Evolutionary conservation across 2,888 invertebrate species (phyloP), one percentile per base, ranked within the genome.

Genomic region (Salpingus planirostris): DNA sequence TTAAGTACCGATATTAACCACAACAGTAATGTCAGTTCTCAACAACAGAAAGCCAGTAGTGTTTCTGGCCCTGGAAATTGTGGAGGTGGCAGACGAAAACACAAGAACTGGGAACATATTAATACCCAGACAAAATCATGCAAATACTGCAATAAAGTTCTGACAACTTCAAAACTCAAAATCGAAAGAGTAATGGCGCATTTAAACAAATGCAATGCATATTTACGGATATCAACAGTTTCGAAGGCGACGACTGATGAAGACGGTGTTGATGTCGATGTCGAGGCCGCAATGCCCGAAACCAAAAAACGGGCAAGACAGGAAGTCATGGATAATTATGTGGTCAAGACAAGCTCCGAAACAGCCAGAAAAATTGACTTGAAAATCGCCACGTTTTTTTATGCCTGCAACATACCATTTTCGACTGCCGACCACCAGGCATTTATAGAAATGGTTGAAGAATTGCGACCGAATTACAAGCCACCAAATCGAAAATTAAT

Each of bases 401-500:
- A 11, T 11, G 25, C 11, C 13, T 11, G 3, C 8, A 25, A 25
- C 13, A 3, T 11, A 11, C 8, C 25, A 25, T 25, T 25, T 25
- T 11, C 11, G 8, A 12, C 13, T 25, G 25, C 8, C 5, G 24
- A 24, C 5, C 24, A 24, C 10, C 7, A 7, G 10, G 8, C 7
- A 5, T 24, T 24, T 10, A 5, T 24, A 8, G 25, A 25, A 11
- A 25, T 25, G 25, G 8, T 25, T 4, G 12, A 11, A 25, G 4
- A 11, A 12, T 25, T 25, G 12, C 25, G 25, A 12, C 25, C 25
- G 8, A 13, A 13, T 25, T 25, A 25, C 13, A 25, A 25, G 13
- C 25, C 25, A 12, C 25, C 25, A 5, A 25, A 25, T 4, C 25
- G 25, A 25, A 25, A 25, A 25, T 13, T 12, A 25, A 11, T 25